Evolutionary conservation across 2,113 vertebrate species (phyloP), one percentile per base, ranked within the genome.

Genomic region (Calypte anna): DNA sequence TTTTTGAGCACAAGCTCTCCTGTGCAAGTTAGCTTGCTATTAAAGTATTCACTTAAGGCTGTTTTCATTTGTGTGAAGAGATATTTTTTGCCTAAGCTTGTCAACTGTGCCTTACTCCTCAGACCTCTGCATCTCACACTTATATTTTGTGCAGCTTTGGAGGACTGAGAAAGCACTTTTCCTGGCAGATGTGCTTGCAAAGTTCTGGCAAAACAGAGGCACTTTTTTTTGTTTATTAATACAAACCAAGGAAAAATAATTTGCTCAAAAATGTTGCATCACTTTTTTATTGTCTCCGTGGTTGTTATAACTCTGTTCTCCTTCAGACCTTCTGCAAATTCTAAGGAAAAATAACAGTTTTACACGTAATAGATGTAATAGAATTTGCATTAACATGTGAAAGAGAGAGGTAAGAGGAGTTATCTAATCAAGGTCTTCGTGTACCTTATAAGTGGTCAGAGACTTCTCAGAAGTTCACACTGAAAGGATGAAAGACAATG

Each of bases 211-310:
- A 28, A 80, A 77, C 24, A 59, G 5, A 55, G 12, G 7, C 17
- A 9, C 3, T 31, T 18, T 14, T 6, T 51, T 11, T 38, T 6
- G 40, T 3, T 48, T 77, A 4, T 20, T 64, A 24, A 30, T 63
- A 24, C 2, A 82, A 63, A 59, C 0, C 0, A 79, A 25, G 9
- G 3, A 28, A 66, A 83, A 62, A 59, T 1, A 30, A 38, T 6
- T 63, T 8, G 2, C 6, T 20, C 21, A 25, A 86, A 70, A 59
- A 14, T 28, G 3, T 48, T 28, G 0, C 2, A 54, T 40, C 9
- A 28, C 5, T 4, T 55, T 55, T 69, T 50, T 64, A 48, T 38
- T 70, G 6, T 59, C 31, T 93, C 7, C 8, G 27, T 79, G 8
- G 25, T 84, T 40, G 3, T 77, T 50, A 36, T 1, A 61, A 8